A percentile compares a stretch with the other conserved stretches of the same genome.
phyloP scores from a whole-genome alignment of 1,140 invertebrate genomes.

The Meteorus sp. region DNA sequence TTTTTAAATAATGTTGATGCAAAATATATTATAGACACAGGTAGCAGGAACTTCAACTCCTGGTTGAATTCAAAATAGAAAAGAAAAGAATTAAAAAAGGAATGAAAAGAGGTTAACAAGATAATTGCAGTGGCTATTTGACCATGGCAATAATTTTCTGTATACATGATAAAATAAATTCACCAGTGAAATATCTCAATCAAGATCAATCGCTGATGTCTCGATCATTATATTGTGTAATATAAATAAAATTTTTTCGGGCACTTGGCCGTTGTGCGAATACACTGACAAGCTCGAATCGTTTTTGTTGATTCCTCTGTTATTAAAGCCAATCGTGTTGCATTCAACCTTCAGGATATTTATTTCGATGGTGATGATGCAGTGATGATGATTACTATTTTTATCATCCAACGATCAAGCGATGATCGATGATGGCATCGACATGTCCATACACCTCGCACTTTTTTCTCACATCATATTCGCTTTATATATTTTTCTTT shows the following conservation, averaged over 20 bases:
- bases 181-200: constrained; percentile 29
- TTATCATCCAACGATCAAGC: constrained; percentile 5
- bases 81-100: not conserved
- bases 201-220: constrained; percentile 36
- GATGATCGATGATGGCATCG: constrained; percentile 9
- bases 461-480: constrained; percentile 2
- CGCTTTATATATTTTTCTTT: not conserved
- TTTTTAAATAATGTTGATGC: not conserved
- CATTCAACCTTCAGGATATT: constrained; percentile 37
- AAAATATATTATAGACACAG: constrained; percentile 14
- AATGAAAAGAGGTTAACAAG: not conserved
- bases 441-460: constrained; percentile 4
- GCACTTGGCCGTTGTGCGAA: constrained; percentile 30
- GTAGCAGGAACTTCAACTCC: not conserved
- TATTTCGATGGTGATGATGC: constrained; percentile 27
- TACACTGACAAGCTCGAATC: not conserved
- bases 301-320: constrained; percentile 41
- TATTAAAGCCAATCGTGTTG: constrained; percentile 43
- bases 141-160: constrained; percentile 9
- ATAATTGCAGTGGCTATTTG: constrained; percentile 9
- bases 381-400: constrained; percentile 16
- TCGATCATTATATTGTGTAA: constrained; percentile 41
- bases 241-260: constrained; percentile 43
- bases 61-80: not conserved
- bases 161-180: not conserved